Conservation (phyloP, 2,797 vertebrate species). For the Trachops cirrhosus region DNA sequence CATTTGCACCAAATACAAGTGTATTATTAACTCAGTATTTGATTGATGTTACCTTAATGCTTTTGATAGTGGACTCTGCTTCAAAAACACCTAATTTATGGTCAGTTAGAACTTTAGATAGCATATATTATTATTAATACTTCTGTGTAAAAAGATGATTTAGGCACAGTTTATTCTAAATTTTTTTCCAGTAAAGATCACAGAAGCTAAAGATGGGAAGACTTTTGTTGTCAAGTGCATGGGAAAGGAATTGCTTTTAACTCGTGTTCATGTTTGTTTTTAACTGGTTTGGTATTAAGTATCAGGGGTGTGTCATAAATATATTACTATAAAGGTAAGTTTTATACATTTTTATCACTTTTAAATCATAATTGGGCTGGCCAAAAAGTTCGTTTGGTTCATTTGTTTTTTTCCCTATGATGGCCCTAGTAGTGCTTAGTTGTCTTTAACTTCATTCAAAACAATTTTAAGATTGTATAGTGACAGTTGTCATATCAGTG, state of each 20-base stretch:
- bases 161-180: background rate
- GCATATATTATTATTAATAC: slow-evolving; percentile 33
- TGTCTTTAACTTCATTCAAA: background rate
- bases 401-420: background rate
- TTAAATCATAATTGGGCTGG: background rate
- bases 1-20: slow-evolving; percentile 71
- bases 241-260: background rate
- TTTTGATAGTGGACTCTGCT: slow-evolving; percentile 6
- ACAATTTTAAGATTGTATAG: background rate
- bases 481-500: background rate
- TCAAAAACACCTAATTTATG: background rate
- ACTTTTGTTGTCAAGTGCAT: background rate
- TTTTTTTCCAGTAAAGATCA: background rate
- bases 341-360: slow-evolving; percentile 6
- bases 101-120: background rate
- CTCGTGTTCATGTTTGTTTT: background rate
- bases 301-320: background rate
- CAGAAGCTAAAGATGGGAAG: background rate
- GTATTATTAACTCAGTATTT: slow-evolving; percentile 56
- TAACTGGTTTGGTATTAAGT: slow-evolving; percentile 5
- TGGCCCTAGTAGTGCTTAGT: background rate
- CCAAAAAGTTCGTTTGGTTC: background rate
- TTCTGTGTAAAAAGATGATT: background rate
- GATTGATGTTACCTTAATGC: background rate
- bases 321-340: background rate